Evolutionary conservation across 2,888 invertebrate genomes (phyloP), one percentile per base, ranked within the genome.

Genomic region (Ligdia adustata): DNA sequence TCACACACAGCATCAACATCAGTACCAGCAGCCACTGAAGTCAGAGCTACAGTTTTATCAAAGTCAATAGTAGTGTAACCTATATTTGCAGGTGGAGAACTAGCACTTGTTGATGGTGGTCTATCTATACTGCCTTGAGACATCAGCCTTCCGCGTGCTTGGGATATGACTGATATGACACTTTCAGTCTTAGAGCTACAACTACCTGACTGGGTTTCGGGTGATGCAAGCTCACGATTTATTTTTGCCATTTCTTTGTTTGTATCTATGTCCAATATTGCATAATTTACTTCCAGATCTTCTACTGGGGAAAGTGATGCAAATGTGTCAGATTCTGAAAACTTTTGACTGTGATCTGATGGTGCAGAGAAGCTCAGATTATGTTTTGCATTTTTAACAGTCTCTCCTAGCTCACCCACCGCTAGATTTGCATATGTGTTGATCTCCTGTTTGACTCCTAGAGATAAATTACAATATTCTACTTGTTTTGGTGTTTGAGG

Each of bases 11-110:
- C 83, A 70, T 95, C 95, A 35, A 92, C 89, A 52, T 95, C 94
- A 42, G 92, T 90, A 34, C 92, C 92, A 3, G 94, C 92, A 64
- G 95, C 94, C 18, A 94, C 95, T 15, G 96, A 95, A 11, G 95
- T 95, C 15, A 98, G 91, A 12, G 98, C 98, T 40, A 95, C 95
- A 0, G 98, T 98, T 87, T 96, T 96, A 67, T 97, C 95, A 81
- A 98, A 98, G 86, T 98, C 98, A 63, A 98, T 99, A 1, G 96
- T 96, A 4, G 96, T 96, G 74, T 98, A 98, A 35, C 96, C 95
- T 61, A 93, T 91, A 32, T 72, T 75, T 20, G 75, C 70, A 9
- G 39, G 94, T 92, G 52, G 95, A 93, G 77, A 95, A 94, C 57
- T 93, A 7, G 57, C 33, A 72, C 66, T 55, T 3, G 52, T 40